Evolutionary conservation across 1,140 invertebrate genomes (phyloP).

Genomic region (Drosophila eugracilis): DNA sequence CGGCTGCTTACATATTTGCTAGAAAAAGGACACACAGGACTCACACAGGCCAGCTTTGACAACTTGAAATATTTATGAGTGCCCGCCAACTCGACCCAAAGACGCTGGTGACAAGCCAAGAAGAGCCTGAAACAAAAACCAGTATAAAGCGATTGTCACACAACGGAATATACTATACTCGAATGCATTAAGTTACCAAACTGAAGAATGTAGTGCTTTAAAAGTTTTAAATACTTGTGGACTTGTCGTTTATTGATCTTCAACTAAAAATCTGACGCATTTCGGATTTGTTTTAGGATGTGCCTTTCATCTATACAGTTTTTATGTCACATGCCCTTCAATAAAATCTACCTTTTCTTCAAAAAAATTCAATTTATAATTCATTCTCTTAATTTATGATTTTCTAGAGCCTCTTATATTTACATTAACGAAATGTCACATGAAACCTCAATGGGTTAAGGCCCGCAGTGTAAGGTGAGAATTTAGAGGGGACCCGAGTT

Average conservation of each 20-base stretch:
- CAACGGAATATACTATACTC: constrained; percentile 17
- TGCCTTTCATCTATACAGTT: too few relatives aligned
- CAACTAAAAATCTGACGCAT: too few relatives aligned
- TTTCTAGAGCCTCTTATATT: too few relatives aligned
- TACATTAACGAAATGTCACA: not conserved
- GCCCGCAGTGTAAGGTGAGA: constrained; percentile 1
- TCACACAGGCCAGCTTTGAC: constrained; percentile 27
- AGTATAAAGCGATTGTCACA: constrained; percentile 10
- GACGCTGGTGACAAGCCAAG: constrained; percentile 49
- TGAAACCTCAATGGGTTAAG: constrained; percentile 3
- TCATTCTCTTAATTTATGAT: too few relatives aligned
- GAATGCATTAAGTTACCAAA: not conserved
- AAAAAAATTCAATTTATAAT: too few relatives aligned
- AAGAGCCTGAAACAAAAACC: constrained; percentile 43
- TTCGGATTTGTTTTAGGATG: too few relatives aligned
- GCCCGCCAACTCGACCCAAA: constrained; percentile 41
- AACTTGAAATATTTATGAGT: constrained; percentile 59
- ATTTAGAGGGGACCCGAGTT: constrained; percentile 6
- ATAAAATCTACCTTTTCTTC: too few relatives aligned
- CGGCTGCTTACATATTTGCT: constrained; percentile 20
- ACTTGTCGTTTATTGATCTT: not conserved
- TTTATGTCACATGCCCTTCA: too few relatives aligned
- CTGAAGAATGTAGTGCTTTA: not conserved
- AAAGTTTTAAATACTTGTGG: not conserved
- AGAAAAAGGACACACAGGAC: constrained; percentile 11